Evolutionary conservation across 2,113 vertebrate genomes (phyloP), one percentile per base, ranked within the genome.

Genomic region (Crypturellus undulatus): DNA sequence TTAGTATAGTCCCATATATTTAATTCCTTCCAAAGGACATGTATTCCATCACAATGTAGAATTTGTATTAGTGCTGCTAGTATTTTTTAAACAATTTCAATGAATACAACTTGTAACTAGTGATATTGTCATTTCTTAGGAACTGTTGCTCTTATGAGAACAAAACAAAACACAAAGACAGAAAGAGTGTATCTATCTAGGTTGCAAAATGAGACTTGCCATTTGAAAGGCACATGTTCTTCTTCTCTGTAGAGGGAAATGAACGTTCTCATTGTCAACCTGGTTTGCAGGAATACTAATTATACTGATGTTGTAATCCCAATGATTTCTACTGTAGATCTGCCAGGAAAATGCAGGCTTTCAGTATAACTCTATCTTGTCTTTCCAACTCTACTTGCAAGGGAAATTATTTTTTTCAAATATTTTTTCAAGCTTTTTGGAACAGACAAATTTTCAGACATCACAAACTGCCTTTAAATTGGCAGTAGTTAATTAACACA

Each of bases 1-100:
- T 38, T 80, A 45, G 45, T 65, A 56, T 25, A 70, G 73, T 73
- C 16, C 26, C 15, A 30, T 81, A 30, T 34, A 94, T 92, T 81
- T 78, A 42, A 16, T 77, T 84, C 47, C 71, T 96, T 93, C 32
- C 64, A 72, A 83, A 89, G 75, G 77, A 76, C 38, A 32, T 56
- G 30, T 34, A 49, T 63, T 81, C 89, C 65, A 36, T 88, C 79
- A 25, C 82, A 85, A 91, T 56, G 70, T 4, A 58, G 75, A 95
- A 94, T 68, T 85, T 65, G 49, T 58, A 28, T 54, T 81, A 89
- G 56, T 78, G 60, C 34, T 26, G 3, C n/a, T 85, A n/a, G 63
- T 26, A 73, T 67, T 56, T 90, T 95, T 96, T 96, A 94, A 93
- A 80, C 60, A 68, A 36, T 87, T 78, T 77, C 84, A 76, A 7